phyloP scores from a whole-genome alignment of 1,140 invertebrate species.

The Rhynchophorus ferrugineus region DNA sequence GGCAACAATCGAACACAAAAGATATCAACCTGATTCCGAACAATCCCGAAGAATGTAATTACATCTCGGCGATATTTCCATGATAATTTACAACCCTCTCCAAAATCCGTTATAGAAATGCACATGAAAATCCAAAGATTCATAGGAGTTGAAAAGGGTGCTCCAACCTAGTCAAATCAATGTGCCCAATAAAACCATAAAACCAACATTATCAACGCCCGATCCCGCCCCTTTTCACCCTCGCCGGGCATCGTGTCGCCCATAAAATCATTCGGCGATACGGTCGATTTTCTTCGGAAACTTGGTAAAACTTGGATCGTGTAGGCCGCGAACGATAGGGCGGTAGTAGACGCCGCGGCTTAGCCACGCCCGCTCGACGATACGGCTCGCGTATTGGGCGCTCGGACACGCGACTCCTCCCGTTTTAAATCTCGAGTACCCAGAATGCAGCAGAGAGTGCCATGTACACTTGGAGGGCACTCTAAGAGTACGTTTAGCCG shows the following conservation, averaged over 20 bases:
- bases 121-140: slow-evolving; percentile 27
- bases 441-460: slow-evolving; percentile 40
- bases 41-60: slow-evolving; percentile 13
- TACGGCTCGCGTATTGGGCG: slow-evolving; percentile 27
- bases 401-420: slow-evolving; percentile 22
- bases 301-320: not conserved
- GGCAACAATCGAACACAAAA: too few relatives aligned
- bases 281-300: slow-evolving; percentile 8
- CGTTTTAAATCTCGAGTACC: slow-evolving; percentile 33
- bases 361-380: slow-evolving; percentile 22
- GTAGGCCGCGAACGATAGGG: slow-evolving; percentile 3
- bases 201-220: slow-evolving; percentile 38
- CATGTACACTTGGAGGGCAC: slow-evolving; percentile 43
- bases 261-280: slow-evolving; percentile 2
- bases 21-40: slow-evolving; percentile 9
- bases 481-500: slow-evolving; percentile 43
- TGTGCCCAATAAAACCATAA: slow-evolving; percentile 42
- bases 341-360: slow-evolving; percentile 6
- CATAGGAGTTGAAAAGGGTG: slow-evolving; percentile 25
- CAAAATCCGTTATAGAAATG: slow-evolving; percentile 16
- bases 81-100: slow-evolving; percentile 21
- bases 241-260: slow-evolving; percentile 15
- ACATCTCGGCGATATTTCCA: slow-evolving; percentile 19
- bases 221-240: slow-evolving; percentile 26
- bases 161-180: slow-evolving; percentile 35